Percentiles rank a stretch among this genome's conserved stretches.
phyloP scores from a whole-genome alignment of 2,113 vertebrate species.

The Forbesichthys agassizii region DNA sequence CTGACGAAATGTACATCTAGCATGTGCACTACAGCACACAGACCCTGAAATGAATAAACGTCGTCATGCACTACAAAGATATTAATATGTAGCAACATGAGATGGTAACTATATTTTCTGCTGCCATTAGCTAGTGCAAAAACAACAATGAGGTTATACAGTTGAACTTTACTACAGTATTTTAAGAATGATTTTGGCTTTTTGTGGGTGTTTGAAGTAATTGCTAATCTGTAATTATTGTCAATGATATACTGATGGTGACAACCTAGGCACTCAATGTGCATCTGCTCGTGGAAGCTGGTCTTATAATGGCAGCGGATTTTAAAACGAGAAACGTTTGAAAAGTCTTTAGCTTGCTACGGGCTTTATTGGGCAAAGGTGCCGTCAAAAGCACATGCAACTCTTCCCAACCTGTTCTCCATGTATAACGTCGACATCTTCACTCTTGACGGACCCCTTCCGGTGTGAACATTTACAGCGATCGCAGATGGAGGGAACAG shows the following conservation, averaged over 20 bases:
- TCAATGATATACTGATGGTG: slow-evolving; percentile 6
- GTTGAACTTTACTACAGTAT: slow-evolving; percentile 82
- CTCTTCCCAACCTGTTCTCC: slow-evolving; percentile 15
- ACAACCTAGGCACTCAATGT: neutral
- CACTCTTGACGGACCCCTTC: slow-evolving; percentile 2
- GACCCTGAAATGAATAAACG: slow-evolving; percentile 71
- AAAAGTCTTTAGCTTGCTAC: slow-evolving; percentile 3
- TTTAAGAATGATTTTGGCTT: slow-evolving; percentile 74
- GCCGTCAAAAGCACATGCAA: slow-evolving; percentile 1
- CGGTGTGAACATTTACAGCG: slow-evolving; percentile 26
- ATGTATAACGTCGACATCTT: slow-evolving; percentile 8
- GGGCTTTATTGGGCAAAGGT: neutral
- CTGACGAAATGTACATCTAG: slow-evolving; percentile 47
- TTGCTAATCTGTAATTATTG: slow-evolving; percentile 16
- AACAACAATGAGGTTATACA: slow-evolving; percentile 87
- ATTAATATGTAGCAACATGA: slow-evolving; percentile 75
- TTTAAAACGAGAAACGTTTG: neutral
- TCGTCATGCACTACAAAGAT: slow-evolving; percentile 78
- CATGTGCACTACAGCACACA: slow-evolving; percentile 37
- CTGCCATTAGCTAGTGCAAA: slow-evolving; percentile 87
- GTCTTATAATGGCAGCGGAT: neutral
- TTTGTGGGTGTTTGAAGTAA: slow-evolving; percentile 32
- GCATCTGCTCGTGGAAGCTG: slow-evolving; percentile 27
- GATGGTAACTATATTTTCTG: slow-evolving; percentile 77
- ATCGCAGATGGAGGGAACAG: slow-evolving; percentile 25